A percentile compares a stretch with the other conserved stretches of the same genome.
Conservation (phyloP, 2,888 invertebrate species). For the Eudemis profundana region DNA sequence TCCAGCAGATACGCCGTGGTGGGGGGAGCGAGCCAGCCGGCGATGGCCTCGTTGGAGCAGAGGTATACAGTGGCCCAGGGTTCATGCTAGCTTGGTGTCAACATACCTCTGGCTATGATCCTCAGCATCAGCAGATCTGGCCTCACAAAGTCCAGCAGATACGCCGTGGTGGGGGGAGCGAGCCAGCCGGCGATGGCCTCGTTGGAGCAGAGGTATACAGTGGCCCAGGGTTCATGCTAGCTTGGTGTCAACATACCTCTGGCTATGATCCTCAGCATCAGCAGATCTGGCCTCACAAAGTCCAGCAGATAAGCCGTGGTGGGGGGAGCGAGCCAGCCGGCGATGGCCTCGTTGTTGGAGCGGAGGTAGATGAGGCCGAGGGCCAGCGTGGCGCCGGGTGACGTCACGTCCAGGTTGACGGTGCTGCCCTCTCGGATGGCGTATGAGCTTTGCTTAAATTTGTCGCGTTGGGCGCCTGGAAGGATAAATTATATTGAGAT, state of each 20-base stretch:
- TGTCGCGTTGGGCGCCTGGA: slow-evolving; percentile 92
- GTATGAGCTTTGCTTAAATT: slow-evolving; percentile 94
- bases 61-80: too few relatives aligned
- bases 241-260: slow-evolving; percentile 85
- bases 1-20: too few relatives aligned
- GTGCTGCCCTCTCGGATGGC: slow-evolving; percentile 95
- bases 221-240: slow-evolving; percentile 97
- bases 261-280: slow-evolving; percentile 92
- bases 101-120: too few relatives aligned
- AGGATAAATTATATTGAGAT: too few relatives aligned
- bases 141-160: slow-evolving; percentile 96
- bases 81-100: too few relatives aligned
- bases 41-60: too few relatives aligned
- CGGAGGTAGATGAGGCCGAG: slow-evolving; percentile 96
- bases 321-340: slow-evolving; percentile 96
- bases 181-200: slow-evolving; percentile 96
- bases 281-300: slow-evolving; percentile 95
- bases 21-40: too few relatives aligned
- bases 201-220: slow-evolving; percentile 94
- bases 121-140: too few relatives aligned
- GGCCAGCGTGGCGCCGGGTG: slow-evolving; percentile 97
- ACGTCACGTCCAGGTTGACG: slow-evolving; percentile 97
- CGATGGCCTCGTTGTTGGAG: slow-evolving; percentile 93
- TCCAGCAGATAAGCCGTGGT: slow-evolving; percentile 95
- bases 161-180: slow-evolving; percentile 94